Evolutionary conservation across 2,797 vertebrate genomes (phyloP).

Genomic region (Neoniphon sammara): DNA sequence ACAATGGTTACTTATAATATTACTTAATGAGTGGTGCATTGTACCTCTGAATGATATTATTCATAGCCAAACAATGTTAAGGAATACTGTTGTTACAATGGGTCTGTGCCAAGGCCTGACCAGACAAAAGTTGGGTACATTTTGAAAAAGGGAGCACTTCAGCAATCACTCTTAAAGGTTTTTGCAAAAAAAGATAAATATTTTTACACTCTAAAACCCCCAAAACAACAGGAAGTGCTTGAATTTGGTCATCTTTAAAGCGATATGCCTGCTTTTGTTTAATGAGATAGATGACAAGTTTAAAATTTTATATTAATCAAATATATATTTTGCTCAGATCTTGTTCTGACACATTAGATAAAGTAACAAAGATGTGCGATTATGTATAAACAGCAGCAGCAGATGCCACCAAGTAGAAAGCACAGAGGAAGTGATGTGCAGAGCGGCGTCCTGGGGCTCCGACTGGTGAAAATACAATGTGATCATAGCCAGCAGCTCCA

Average conservation of each 20-base stretch:
- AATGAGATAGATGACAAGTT: constrained; percentile 9
- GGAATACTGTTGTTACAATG: no score
- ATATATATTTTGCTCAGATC: constrained; percentile 7
- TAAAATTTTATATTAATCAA: constrained; percentile 1
- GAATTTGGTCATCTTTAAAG: constrained; percentile 5
- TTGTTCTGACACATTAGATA: constrained; percentile 14
- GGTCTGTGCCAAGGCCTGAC: not conserved
- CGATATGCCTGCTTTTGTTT: not conserved
- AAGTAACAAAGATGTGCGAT: constrained; percentile 14
- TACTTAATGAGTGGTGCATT: not conserved
- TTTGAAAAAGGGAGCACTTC: no score
- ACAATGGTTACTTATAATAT: constrained; percentile 5
- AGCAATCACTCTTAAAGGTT: not conserved
- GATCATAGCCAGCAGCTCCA: constrained; percentile 48
- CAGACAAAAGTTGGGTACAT: not conserved
- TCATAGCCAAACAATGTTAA: no score
- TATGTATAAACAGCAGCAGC: constrained; percentile 28
- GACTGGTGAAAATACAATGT: constrained; percentile 36
- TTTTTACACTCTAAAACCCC: not conserved
- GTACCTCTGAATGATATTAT: no score
- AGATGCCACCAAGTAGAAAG: constrained; percentile 36
- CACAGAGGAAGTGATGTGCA: constrained; percentile 24
- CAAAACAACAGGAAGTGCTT: not conserved
- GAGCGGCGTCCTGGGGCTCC: constrained; percentile 46
- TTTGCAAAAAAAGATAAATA: not conserved